Evolutionary conservation across 2,888 invertebrate species (phyloP), one percentile per base, ranked within the genome.

Genomic region (Pristionchus maxplancki): DNA sequence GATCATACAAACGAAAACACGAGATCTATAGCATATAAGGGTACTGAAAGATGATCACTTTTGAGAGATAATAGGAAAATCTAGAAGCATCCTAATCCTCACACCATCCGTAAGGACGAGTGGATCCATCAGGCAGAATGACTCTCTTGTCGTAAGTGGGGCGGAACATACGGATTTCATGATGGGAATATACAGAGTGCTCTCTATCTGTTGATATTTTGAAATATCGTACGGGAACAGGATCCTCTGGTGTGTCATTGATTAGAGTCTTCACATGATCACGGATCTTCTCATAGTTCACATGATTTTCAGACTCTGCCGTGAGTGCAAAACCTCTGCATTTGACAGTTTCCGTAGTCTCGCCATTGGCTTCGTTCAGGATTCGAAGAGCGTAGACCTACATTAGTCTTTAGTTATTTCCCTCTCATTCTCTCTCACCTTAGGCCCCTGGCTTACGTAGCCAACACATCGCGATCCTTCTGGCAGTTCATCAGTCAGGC

Each of bases 371-470:
- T 31, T 83, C 83, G 9, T 58, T 31, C 83, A 34, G 11, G n/a
- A 44, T 48, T 9, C 31, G n/a, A 5, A 83, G 83, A 0, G 58
- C 53, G 83, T 83, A 83, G 15, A 83, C 83, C 83, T 83, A 20
- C 34, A 83, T 28, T n/a, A 58, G 71, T 17, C n/a, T n/a, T n/a
- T n/a, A n/a, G n/a, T n/a, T n/a, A n/a, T n/a, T n/a, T n/a, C n/a
- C n/a, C n/a, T n/a, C n/a, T n/a, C n/a, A n/a, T n/a, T 48, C 6
- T 11, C 81, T 1, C 8, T 44, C 4, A 83, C 83, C 83, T 83
- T 83, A 8, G 83, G 83, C 11, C 83, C 83, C 37, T 83, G 83
- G 37, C 83, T 83, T 34, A 83, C 58, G 58, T 31, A 83, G 20
- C 58, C 58, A 34, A n/a, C 58, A 58, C 83, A 83, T 6, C 83